Conservation (phyloP, 2,888 invertebrate genomes). For the Trimorus sp. region DNA sequence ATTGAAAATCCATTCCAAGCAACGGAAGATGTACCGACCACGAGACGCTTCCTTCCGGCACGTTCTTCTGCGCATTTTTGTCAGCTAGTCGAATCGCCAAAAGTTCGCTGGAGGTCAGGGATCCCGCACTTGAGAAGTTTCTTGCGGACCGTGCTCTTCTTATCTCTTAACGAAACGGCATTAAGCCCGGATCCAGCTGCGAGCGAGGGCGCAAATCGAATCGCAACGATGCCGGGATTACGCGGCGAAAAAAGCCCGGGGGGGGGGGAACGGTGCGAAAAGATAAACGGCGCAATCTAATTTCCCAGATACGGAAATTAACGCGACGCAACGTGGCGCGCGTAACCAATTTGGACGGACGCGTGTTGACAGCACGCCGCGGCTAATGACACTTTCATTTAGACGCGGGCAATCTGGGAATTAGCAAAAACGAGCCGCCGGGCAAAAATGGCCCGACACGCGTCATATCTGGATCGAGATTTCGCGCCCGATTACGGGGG, state of each 20-base stretch:
- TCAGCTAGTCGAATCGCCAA: conserved; percentile 51
- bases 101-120: conserved; percentile 65
- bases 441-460: no score
- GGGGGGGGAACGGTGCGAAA: conserved; percentile 12
- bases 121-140: conserved; percentile 64
- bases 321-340: conserved; percentile 45
- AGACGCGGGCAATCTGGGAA: conserved; percentile 40
- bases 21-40: conserved; percentile 63
- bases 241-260: conserved; percentile 31
- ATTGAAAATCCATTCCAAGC: conserved; percentile 64
- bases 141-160: conserved; percentile 65
- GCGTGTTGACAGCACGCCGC: conserved; percentile 45
- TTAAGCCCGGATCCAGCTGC: conserved; percentile 61
- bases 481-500: no score
- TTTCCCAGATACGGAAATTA: conserved; percentile 64
- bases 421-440: neutral
- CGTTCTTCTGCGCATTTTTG: conserved; percentile 58
- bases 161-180: conserved; percentile 67
- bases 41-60: conserved; percentile 65
- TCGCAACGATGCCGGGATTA: conserved; percentile 64
- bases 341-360: conserved; percentile 48
- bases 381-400: conserved; percentile 52
- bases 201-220: conserved; percentile 65
- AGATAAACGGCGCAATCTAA: conserved; percentile 60
- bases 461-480: no score